Evolutionary conservation across 2,888 invertebrate species (phyloP), one percentile per base, ranked within the genome.

Genomic region (Lepidocyrtinus sp.): DNA sequence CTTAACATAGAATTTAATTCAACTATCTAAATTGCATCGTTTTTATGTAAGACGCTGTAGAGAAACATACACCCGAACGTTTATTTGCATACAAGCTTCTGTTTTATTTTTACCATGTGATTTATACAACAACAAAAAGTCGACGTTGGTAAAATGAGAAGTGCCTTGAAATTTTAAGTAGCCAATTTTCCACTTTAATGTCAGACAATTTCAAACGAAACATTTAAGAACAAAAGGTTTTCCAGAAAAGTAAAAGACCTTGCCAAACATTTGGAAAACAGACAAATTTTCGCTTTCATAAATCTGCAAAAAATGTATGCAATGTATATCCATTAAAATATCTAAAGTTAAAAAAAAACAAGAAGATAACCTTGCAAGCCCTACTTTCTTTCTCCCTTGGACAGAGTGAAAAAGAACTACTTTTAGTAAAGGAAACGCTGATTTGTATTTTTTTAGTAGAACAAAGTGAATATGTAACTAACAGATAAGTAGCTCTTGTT

Each of bases 361-460:
- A 17, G n/a, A n/a, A n/a, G 55, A 55, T 55, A 55, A 55, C 55
- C 55, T 55, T 55, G 55, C n/a, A n/a, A n/a, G n/a, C n/a, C n/a
- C n/a, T 55, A 55, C 55, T n/a, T n/a, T 9, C 55, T 55, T 55
- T n/a, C n/a, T n/a, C 5, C 5, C 36, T 36, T 55, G 55, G 55
- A 55, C 15, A 15, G 17, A n/a, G 55, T 55, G 55, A 55, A 12
- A 55, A 55, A 55, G 55, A 55, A 55, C 55, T 55, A 55, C 55
- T 55, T 55, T 55, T n/a, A 55, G 55, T 2, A 17, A n/a, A n/a
- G 71, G 63, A 63, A 71, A 71, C 62, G 62, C 71, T 71, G 62
- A 71, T 71, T 71, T 62, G 62, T 62, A 45, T 27, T 55, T 62
- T 71, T 71, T 36, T 22, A 22, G 36, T 45, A 27, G 36, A 62